phyloP scores from a whole-genome alignment of 2,888 invertebrate species.

The Diplolepis rosae region DNA sequence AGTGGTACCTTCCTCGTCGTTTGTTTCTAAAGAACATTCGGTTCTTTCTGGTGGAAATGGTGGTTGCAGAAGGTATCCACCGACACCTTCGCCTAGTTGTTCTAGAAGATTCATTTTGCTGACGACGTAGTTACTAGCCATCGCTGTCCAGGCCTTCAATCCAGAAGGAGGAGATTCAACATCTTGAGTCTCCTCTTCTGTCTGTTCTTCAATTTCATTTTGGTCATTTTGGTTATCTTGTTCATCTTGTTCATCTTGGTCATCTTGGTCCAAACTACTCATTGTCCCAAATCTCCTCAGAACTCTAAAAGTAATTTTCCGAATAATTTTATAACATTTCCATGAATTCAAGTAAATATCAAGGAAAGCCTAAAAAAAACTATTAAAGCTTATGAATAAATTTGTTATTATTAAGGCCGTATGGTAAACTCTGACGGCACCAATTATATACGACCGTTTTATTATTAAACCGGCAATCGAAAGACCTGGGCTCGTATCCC shows the following conservation, averaged over 20 bases:
- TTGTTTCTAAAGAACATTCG: constrained; percentile 67
- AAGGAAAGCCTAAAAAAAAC: no score
- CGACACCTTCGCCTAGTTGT: constrained; percentile 77
- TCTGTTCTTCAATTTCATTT: constrained; percentile 67
- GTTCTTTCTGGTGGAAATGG: constrained; percentile 70
- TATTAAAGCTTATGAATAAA: no score
- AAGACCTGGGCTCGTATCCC: no score
- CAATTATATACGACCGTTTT: no score
- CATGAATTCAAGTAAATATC: not conserved
- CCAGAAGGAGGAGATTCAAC: constrained; percentile 74
- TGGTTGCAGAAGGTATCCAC: constrained; percentile 67
- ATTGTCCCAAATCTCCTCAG: constrained; percentile 73
- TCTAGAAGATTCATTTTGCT: constrained; percentile 86
- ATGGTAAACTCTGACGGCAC: no score
- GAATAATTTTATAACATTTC: not conserved
- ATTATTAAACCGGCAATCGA: no score
- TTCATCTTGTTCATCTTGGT: no score
- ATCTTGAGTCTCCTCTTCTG: constrained; percentile 65
- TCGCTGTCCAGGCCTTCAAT: constrained; percentile 84
- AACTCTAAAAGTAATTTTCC: constrained; percentile 55
- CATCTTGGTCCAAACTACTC: constrained; percentile 73
- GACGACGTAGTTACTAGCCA: constrained; percentile 87
- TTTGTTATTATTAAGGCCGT: no score
- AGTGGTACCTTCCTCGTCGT: constrained; percentile 85
- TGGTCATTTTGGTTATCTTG: no score